Conservation (phyloP, 2,888 invertebrate genomes). For the Trypoxylon attenuatum region DNA sequence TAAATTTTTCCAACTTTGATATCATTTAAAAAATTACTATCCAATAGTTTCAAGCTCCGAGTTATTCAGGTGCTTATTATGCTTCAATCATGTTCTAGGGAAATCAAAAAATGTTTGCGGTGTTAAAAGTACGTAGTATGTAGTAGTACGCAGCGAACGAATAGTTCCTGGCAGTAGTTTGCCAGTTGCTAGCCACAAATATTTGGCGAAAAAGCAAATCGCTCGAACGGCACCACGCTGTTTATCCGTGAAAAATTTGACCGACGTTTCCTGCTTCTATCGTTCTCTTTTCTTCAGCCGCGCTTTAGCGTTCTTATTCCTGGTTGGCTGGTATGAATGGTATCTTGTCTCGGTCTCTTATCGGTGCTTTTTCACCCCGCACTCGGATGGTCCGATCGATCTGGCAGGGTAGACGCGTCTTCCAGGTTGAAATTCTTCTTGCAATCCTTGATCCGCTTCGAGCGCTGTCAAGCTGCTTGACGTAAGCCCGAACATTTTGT, state of each 20-base stretch:
- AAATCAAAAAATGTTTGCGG: too few relatives aligned
- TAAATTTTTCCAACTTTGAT: too few relatives aligned
- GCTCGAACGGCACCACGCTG: conserved; percentile 1
- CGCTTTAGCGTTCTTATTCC: too few relatives aligned
- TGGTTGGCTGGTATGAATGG: too few relatives aligned
- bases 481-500: not conserved
- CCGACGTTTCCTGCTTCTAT: conserved; percentile 17
- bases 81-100: not conserved
- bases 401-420: not conserved
- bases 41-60: too few relatives aligned
- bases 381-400: not conserved
- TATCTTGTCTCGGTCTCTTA: too few relatives aligned
- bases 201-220: conserved; percentile 1
- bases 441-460: not conserved
- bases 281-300: too few relatives aligned
- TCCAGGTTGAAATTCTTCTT: not conserved
- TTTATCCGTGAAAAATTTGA: not conserved
- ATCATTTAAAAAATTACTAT: too few relatives aligned
- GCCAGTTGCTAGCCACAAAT: not conserved
- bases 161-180: not conserved
- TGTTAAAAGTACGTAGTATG: too few relatives aligned
- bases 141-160: not conserved
- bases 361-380: not conserved
- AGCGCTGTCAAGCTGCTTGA: not conserved
- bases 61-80: not conserved